phyloP scores from a whole-genome alignment of 2,113 vertebrate species.

The Nematolebias whitei region DNA sequence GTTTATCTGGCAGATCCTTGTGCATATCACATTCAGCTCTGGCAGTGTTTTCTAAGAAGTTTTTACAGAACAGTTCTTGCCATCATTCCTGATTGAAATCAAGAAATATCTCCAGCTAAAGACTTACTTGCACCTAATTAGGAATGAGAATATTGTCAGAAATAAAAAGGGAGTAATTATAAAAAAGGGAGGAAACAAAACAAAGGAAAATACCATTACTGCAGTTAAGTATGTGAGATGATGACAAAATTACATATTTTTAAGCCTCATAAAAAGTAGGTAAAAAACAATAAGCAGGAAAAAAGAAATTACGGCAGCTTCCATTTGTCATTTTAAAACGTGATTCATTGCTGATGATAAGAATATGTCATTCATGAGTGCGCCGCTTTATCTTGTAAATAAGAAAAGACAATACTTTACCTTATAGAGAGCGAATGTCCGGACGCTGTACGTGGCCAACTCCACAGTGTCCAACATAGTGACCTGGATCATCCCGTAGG shows the following conservation, averaged over 20 bases:
- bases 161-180: conserved; percentile 34
- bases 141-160: conserved; percentile 38
- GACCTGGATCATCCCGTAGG: conserved; percentile 95
- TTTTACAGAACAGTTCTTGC: conserved; percentile 21
- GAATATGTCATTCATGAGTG: conserved; percentile 14
- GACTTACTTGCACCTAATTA: conserved; percentile 51
- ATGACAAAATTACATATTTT: conserved; percentile 40
- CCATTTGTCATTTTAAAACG: conserved; percentile 26
- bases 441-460: conserved; percentile 91
- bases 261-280: conserved; percentile 28
- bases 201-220: conserved; percentile 37
- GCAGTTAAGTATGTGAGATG: conserved; percentile 7
- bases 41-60: conserved; percentile 5
- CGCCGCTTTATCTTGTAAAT: conserved; percentile 1
- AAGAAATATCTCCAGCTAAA: conserved; percentile 28
- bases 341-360: conserved; percentile 21
- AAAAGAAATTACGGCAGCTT: conserved; percentile 24
- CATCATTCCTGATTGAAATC: conserved; percentile 41
- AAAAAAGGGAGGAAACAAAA: conserved; percentile 22
- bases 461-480: conserved; percentile 92
- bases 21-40: conserved; percentile 34
- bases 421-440: conserved; percentile 94
- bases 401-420: conserved; percentile 67
- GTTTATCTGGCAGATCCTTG: conserved; percentile 24
- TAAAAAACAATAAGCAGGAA: conserved; percentile 52